phyloP scores from a whole-genome alignment of 2,888 invertebrate species.

The Eupithecia inturbata region DNA sequence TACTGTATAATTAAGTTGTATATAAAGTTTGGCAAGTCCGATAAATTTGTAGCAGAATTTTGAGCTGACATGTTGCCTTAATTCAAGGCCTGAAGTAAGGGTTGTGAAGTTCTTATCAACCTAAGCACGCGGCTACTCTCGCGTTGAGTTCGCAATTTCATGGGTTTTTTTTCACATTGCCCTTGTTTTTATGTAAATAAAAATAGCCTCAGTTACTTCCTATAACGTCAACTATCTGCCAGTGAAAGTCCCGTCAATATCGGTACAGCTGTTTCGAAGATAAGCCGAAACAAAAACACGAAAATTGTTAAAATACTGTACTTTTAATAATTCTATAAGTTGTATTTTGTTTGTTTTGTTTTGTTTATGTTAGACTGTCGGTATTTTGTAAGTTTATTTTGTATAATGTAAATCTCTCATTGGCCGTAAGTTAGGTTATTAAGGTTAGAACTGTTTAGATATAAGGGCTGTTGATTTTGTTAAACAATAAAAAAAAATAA shows the following conservation, averaged over 20 bases:
- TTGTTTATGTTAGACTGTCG: no score
- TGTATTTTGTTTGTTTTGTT: no score
- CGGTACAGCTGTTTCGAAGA: not conserved
- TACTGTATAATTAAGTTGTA: not conserved
- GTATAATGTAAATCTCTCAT: no score
- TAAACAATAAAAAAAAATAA: no score
- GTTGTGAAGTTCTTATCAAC: not conserved
- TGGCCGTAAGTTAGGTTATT: no score
- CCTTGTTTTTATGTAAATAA: not conserved
- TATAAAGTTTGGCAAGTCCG: not conserved
- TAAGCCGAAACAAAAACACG: not conserved
- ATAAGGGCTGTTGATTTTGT: no score
- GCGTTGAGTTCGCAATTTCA: not conserved
- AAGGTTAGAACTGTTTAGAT: no score
- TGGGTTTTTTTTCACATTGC: not conserved
- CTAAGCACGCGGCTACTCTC: not conserved
- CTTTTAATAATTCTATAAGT: no score
- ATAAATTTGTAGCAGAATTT: not conserved
- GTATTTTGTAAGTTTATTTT: no score
- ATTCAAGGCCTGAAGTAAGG: not conserved
- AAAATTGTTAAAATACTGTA: no score
- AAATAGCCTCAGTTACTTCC: not conserved
- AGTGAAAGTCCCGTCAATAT: not conserved
- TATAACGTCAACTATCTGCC: not conserved
- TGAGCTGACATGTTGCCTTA: not conserved